Evolutionary conservation across 2,797 vertebrate genomes (phyloP).

Genomic region (Propithecus deckenii): DNA sequence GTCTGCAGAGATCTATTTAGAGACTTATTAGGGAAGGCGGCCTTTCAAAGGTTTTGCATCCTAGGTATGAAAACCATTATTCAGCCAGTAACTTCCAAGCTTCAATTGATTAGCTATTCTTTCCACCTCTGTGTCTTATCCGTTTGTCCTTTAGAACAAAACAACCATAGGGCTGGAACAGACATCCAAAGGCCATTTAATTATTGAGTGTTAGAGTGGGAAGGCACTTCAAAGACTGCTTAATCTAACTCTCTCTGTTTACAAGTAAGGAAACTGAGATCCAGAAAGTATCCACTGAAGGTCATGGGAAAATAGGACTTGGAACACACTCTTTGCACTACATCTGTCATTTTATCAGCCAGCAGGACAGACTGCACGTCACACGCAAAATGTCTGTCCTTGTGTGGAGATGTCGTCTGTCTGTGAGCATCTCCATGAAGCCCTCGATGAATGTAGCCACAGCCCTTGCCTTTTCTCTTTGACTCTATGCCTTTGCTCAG

Average conservation of each 20-base stretch:
- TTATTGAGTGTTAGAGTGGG: not conserved
- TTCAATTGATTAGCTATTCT: constrained; percentile 43
- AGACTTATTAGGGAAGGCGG: not conserved
- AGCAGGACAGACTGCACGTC: not conserved
- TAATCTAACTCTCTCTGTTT: not conserved
- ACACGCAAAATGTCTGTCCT: not conserved
- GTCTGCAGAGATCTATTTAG: not conserved
- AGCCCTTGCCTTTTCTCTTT: not conserved
- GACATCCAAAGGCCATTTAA: constrained; percentile 12
- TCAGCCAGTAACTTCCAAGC: not conserved
- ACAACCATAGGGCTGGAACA: not conserved
- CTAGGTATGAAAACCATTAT: constrained; percentile 9
- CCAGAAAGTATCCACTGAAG: not conserved
- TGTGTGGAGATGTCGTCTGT: not conserved
- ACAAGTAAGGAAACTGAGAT: constrained; percentile 40
- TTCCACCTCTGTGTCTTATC: constrained; percentile 2
- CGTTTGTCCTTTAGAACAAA: constrained; percentile 43
- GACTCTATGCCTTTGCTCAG: not conserved
- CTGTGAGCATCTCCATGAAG: not conserved
- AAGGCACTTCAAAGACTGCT: not conserved
- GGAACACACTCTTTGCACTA: not conserved
- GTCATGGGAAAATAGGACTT: not conserved
- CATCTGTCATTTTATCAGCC: not conserved
- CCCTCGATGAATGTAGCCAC: not conserved
- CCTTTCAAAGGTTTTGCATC: not conserved